Base-by-base conservation (phyloP, 2,888 invertebrate genomes). In the Hemaris fuciformis region DNA sequence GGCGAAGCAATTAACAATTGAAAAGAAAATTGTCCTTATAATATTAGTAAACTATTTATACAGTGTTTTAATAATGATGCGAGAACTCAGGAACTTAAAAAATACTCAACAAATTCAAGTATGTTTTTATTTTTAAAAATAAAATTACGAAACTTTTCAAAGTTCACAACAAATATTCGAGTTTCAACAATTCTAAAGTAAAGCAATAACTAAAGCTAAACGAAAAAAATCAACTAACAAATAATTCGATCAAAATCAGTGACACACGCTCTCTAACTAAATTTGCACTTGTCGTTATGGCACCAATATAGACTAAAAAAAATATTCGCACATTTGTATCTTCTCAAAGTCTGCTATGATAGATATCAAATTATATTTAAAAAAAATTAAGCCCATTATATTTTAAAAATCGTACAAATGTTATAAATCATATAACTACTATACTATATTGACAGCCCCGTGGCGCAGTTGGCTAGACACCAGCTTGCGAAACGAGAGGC, bases 201-300 rank as follows among this genome's bases (percentile, higher is more conserved):
- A 53, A 25, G 48, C 60, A 60, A 60, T 59, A 23, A 48, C 60
- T 60, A 53, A 59, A 41, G 23, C 38, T 46, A 60, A 60, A 60
- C 25, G 41, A 57, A 6, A 60, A 53, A 48, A 41, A 53, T 38
- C 31, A 48, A 46, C 22, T 18, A 48, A 41, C 18, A 53, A 60
- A 41, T 53, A 41, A 60, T 27, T 48, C 45, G 23, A 18, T 27
- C 48, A 18, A 23, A 48, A 53, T 60, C 25, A 46, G 23, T 10
- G n/a, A 43, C 34, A 60, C 53, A 57, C 38, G 18, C 22, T 18
- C n/a, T 59, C 41, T 62, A 71, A 68, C 57, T 66, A 66, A 25
- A 60, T 61, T 57, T 59, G 27, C 31, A 56, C 43, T 46, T 59
- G 15, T 60, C 10, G 62, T 59, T 72, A 71, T 70, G 71, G 70